Percentiles rank a stretch among this genome's conserved stretches.
Evolutionary conservation across 2,113 vertebrate genomes (phyloP).

Genomic region (Aleadryas rufinucha): DNA sequence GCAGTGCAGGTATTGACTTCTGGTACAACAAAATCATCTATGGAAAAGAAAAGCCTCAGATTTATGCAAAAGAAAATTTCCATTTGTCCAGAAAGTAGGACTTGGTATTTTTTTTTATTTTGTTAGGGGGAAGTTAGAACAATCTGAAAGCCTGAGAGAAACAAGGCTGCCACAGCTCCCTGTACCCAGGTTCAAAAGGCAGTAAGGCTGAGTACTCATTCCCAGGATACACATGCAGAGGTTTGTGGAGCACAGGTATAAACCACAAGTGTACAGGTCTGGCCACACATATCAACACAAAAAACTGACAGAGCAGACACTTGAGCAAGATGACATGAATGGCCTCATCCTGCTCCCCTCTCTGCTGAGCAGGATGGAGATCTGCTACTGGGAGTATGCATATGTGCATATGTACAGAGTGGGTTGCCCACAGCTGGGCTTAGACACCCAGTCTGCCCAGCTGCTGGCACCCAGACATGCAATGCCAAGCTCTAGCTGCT

Average conservation of each 20-base stretch:
- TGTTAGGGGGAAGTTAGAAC: background rate
- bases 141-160: background rate
- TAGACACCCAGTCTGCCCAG: background rate
- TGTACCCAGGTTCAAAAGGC: background rate
- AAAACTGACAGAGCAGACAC: background rate
- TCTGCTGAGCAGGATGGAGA: background rate
- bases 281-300: background rate
- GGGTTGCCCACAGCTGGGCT: background rate
- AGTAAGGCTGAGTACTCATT: background rate
- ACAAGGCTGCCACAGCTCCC: background rate
- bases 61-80: background rate
- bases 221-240: background rate
- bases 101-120: background rate
- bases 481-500: background rate
- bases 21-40: background rate
- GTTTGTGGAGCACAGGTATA: background rate
- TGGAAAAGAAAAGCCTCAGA: background rate
- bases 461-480: background rate
- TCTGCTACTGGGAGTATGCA: background rate
- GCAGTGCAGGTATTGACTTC: background rate
- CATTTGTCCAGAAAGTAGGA: background rate
- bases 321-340: accelerated
- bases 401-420: background rate
- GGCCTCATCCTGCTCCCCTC: background rate
- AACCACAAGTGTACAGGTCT: background rate